Evolutionary conservation across 2,888 invertebrate genomes (phyloP).

Genomic region (Tinea pellionella): DNA sequence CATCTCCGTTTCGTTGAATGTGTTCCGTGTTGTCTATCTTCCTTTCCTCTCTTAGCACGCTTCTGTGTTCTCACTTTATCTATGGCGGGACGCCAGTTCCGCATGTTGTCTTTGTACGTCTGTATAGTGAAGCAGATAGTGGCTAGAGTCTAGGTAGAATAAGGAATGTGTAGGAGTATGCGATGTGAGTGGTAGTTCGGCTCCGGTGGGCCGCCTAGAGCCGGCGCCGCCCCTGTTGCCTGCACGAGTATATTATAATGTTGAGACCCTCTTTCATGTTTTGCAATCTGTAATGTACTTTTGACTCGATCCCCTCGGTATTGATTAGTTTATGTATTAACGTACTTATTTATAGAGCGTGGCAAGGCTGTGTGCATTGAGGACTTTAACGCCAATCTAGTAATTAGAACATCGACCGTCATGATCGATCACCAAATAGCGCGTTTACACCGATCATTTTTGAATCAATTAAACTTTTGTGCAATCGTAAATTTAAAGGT

Average conservation of each 20-base stretch:
- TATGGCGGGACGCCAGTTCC: conserved; percentile 61
- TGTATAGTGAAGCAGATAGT: conserved; percentile 65
- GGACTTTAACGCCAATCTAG: conserved; percentile 63
- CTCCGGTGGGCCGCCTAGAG: conserved; percentile 21
- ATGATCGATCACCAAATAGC: conserved; percentile 55
- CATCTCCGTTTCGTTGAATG: conserved; percentile 72
- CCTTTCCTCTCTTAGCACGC: conserved; percentile 71
- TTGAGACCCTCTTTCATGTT: conserved; percentile 62
- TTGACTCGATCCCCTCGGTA: conserved; percentile 64
- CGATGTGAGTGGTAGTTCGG: conserved; percentile 44
- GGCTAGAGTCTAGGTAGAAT: conserved; percentile 67
- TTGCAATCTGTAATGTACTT: conserved; percentile 61
- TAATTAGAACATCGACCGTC: conserved; percentile 49
- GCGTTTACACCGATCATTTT: conserved; percentile 57
- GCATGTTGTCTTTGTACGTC: conserved; percentile 53
- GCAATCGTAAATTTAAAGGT: conserved; percentile 45
- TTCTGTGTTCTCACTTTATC: conserved; percentile 71
- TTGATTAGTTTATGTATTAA: conserved; percentile 62
- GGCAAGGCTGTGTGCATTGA: conserved; percentile 79
- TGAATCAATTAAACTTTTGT: conserved; percentile 19
- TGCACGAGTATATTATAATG: conserved; percentile 59
- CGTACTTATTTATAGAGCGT: conserved; percentile 67
- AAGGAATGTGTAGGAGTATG: conserved; percentile 59
- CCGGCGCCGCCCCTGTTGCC: conserved; percentile 24
- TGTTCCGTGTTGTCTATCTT: conserved; percentile 70